A percentile compares a stretch with the other conserved stretches of the same genome.
Evolutionary conservation across 2,797 vertebrate genomes (phyloP).

Genomic region (Pangasius sanitwongsei): DNA sequence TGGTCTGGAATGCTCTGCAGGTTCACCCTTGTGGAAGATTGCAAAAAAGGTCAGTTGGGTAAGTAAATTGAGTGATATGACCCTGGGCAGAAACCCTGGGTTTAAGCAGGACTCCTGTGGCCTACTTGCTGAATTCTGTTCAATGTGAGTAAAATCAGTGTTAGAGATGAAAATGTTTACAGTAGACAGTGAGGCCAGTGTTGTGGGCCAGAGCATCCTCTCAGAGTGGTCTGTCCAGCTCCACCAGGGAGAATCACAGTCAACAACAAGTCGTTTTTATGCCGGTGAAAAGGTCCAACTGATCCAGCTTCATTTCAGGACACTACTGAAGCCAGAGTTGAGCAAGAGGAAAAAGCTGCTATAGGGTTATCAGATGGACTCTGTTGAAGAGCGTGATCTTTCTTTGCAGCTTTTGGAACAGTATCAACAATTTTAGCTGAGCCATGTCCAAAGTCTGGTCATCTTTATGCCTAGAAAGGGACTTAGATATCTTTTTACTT

Average conservation of each 20-base stretch:
- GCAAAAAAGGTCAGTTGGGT: background rate
- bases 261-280: background rate
- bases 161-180: background rate
- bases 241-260: background rate
- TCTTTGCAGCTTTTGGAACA: background rate
- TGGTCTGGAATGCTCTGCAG: constrained; percentile 2
- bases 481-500: background rate
- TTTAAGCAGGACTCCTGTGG: background rate
- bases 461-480: background rate
- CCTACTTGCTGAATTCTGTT: background rate
- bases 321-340: background rate
- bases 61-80: background rate
- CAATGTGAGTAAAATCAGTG: background rate
- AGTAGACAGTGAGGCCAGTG: background rate
- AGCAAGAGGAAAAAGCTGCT: background rate
- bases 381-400: background rate
- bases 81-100: background rate
- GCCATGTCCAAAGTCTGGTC: background rate
- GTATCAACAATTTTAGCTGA: background rate
- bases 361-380: too few relatives aligned
- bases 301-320: background rate
- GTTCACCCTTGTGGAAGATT: background rate
- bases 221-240: background rate
- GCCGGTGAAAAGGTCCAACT: background rate
- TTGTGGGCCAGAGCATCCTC: background rate